phyloP scores from a whole-genome alignment of 1,140 invertebrate species.

The Sitophilus oryzae region DNA sequence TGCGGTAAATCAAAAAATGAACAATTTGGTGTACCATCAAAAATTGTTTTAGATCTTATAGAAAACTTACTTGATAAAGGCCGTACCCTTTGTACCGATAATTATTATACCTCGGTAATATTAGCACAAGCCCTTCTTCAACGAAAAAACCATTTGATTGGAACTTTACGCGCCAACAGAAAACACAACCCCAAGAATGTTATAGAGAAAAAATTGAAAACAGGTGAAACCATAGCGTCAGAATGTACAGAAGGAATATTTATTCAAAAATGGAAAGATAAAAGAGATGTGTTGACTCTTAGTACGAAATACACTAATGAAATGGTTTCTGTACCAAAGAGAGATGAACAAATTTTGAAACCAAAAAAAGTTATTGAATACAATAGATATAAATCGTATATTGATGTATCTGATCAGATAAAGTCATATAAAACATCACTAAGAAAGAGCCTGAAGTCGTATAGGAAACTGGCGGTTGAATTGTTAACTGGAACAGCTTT shows the following conservation, averaged over 20 bases:
- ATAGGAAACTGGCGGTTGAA: conserved; percentile 38
- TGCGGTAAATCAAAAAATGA: conserved; percentile 30
- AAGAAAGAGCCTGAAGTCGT: conserved; percentile 39
- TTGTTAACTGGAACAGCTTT: conserved; percentile 35
- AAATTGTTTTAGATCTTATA: conserved; percentile 30
- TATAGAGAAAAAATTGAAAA: conserved; percentile 12
- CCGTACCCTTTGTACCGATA: conserved; percentile 41
- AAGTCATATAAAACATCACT: conserved; percentile 37
- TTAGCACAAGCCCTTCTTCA: conserved; percentile 39
- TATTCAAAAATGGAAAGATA: conserved; percentile 32
- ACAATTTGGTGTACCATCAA: conserved; percentile 5
- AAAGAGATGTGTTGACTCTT: conserved; percentile 29
- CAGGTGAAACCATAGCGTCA: conserved; percentile 9
- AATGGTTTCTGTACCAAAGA: conserved; percentile 6
- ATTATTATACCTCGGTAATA: conserved; percentile 42
- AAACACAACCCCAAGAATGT: conserved; percentile 32
- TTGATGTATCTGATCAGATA: conserved; percentile 33
- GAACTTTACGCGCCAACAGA: conserved; percentile 35
- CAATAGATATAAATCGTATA: conserved; percentile 22
- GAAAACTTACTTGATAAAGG: conserved; percentile 31
- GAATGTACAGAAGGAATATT: conserved; percentile 17
- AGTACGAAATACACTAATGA: conserved; percentile 28
- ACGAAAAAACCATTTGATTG: conserved; percentile 39
- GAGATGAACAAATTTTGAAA: conserved; percentile 5
- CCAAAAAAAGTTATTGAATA: conserved; percentile 19